Conservation (phyloP, 30 jellyfish, hydroid and myxozoan genomes). For the Chironex yamaguchii region DNA sequence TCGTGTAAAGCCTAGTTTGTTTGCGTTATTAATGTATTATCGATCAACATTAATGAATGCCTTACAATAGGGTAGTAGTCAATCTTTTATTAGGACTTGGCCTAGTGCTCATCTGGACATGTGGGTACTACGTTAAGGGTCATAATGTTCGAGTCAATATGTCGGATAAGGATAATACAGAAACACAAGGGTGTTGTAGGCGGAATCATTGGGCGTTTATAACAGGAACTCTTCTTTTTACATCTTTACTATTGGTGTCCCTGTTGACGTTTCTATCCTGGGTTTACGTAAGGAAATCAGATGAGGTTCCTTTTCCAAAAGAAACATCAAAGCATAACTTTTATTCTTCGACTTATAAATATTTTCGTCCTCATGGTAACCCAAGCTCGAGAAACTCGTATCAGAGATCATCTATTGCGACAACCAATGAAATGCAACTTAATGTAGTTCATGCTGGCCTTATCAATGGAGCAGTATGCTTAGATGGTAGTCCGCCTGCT, state of each 20-base stretch:
- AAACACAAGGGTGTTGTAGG: not conserved
- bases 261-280: not conserved
- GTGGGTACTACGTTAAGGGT: not conserved
- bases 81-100: not conserved
- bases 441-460: slow-evolving; percentile 84
- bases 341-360: not conserved
- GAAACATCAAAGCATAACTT: not conserved
- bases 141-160: not conserved
- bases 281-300: not conserved
- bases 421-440: slow-evolving; percentile 72
- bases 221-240: not conserved
- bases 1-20: not conserved
- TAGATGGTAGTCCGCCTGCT: slow-evolving; percentile 99
- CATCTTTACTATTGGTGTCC: not conserved
- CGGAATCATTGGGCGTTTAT: not conserved
- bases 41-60: not conserved
- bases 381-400: not conserved
- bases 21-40: no score
- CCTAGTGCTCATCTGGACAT: not conserved
- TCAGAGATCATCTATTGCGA: slow-evolving; percentile 60
- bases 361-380: not conserved
- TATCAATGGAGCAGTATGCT: slow-evolving; percentile 94
- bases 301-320: not conserved
- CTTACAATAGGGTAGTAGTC: not conserved
- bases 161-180: not conserved